Evolutionary conservation across 1,140 invertebrate genomes (phyloP), one percentile per base, ranked within the genome.

Genomic region (Andricus grossulariae): DNA sequence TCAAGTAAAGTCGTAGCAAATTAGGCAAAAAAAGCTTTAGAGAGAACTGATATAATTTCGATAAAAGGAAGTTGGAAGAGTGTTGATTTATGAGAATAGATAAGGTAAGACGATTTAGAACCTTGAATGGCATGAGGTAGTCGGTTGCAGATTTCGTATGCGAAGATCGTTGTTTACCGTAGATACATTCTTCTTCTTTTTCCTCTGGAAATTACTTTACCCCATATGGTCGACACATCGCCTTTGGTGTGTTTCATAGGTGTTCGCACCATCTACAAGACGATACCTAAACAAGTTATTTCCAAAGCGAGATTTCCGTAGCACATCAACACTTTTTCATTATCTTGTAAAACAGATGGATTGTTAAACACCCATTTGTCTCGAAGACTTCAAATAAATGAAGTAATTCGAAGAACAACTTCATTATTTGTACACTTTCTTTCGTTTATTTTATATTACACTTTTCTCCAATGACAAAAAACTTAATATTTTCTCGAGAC

Each of bases 241-340:
- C 21, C 25, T 45, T 39, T 66, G 60, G 25, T 32, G 60, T 66
- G 2, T 32, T 13, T 39, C 60, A 66, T 66, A 66, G 60, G 21
- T 66, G 60, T 39, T 66, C 39, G 25, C n/a, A 15, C 39, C 60
- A 66, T 66, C 60, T 15, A n/a, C 15, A 66, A 39, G 21, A 55
- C 54, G 60, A 66, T 12, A 32, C n/a, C 4, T 66, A 7, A 66
- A 66, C 60, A 39, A 66, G 60, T 66, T 39, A 66, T 66, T 66
- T 66, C 60, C 60, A 66, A 66, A 66, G 39, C 25, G 60, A 66
- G 60, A 66, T 66, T 66, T 66, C 60, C 60, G 60, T 32, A 66
- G 25, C 25, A 6, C 12, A 21, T 55, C 18, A 12, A 19, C 54
- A 55, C 21, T 55, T 55, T 55, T 55, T 55, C 54, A 55, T 19